Conservation (phyloP, 2,797 vertebrate species). For the Lagorchestes hirsutus region DNA sequence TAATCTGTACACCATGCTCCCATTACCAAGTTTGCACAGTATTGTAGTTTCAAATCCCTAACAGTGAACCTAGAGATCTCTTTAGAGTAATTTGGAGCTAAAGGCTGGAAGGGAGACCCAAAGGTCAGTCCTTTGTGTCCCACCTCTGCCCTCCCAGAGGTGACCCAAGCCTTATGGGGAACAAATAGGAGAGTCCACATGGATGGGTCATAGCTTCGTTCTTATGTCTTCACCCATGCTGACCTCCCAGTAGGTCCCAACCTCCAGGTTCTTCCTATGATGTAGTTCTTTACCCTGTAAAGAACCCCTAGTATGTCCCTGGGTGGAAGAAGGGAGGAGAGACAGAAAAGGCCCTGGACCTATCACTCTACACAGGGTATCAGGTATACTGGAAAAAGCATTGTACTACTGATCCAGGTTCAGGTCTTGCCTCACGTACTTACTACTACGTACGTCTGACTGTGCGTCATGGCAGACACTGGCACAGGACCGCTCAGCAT, state of each 20-base stretch:
- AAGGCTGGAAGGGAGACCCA: not conserved
- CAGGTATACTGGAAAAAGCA: too few species aligned
- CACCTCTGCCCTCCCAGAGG: slow-evolving; percentile 38
- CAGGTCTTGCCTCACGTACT: too few species aligned
- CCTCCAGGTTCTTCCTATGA: not conserved
- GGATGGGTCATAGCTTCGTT: not conserved
- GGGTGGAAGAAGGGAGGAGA: not conserved
- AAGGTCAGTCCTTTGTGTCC: not conserved
- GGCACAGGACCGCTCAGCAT: too few species aligned
- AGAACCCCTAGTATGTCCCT: not conserved
- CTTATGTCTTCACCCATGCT: too few species aligned
- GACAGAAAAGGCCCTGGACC: too few species aligned
- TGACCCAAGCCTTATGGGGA: slow-evolving; percentile 2
- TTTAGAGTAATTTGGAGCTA: not conserved
- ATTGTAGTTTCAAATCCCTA: not conserved
- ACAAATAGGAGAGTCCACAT: slow-evolving; percentile 30
- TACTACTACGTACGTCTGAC: too few species aligned
- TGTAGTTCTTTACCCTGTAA: slow-evolving; percentile 51
- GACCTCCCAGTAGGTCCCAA: slow-evolving; percentile 9
- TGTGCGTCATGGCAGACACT: too few species aligned
- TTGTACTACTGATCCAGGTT: too few species aligned
- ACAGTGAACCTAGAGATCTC: not conserved
- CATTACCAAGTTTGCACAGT: not conserved
- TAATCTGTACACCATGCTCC: not conserved
- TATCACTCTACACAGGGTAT: too few species aligned